Evolutionary conservation across 2,797 vertebrate genomes (phyloP), one percentile per base, ranked within the genome.

Genomic region (Cuculus canorus): DNA sequence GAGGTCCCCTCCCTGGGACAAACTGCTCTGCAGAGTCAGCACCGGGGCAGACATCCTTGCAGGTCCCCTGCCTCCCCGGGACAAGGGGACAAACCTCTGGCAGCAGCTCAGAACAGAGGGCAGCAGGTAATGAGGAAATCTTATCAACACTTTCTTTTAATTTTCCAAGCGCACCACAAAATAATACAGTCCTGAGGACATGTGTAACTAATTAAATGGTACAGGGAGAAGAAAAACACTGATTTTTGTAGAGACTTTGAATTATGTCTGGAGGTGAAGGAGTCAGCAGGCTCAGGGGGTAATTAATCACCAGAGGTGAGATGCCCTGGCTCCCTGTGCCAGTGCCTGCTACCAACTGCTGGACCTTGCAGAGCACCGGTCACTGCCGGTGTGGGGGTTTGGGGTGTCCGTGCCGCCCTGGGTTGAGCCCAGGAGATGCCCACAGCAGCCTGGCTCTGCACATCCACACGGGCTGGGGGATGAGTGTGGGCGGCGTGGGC

Each of bases 191-290:
- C 86, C 80, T 10, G 39, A 78, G 87, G 95, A 96, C 97, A 97
- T 96, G 90, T 97, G 96, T 96, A 97, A 97, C 96, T 96, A 96
- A 96, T 97, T 97, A 97, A 95, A 97, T 66, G 69, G 93, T 94
- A 96, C 94, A 93, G 84, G 81, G 94, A 95, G 91, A 95, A 96
- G 93, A 88, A 97, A 97, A 97, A 95, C 96, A 97, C 19, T 10
- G 88, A 63, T 91, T 97, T 96, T 86, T 93, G 94, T 5, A 83
- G 83, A 95, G 79, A 81, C 93, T 97, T 96, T 97, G 97, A 97
- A 97, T 97, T 96, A 96, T 95, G 87, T 75, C 96, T 96, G 95
- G 96, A 95, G 97, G 96, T 97, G 97, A 96, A 95, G 92, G 87
- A 97, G 96, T 84, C 93, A 71, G 95, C 88, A 63, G 91, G 97